Evolutionary conservation across 2,797 vertebrate species (phyloP).

Genomic region (Onychomys arenicola): DNA sequence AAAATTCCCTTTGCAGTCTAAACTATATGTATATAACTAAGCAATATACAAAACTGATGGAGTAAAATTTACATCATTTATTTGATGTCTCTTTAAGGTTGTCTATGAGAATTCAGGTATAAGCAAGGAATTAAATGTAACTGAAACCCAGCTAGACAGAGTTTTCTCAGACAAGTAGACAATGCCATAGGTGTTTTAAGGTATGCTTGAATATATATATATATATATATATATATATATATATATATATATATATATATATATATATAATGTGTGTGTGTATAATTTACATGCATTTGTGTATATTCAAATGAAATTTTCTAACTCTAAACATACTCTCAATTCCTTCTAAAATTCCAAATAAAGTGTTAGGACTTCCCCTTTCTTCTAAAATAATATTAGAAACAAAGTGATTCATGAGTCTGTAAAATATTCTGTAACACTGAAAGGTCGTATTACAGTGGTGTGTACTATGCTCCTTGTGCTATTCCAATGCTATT

Average conservation of each 20-base stretch:
- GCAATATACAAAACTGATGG: neutral
- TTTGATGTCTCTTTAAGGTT: neutral
- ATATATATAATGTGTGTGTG: neutral
- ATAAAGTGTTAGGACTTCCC: neutral
- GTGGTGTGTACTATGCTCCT: rapidly evolving
- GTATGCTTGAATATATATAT: neutral
- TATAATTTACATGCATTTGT: neutral
- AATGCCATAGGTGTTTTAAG: neutral
- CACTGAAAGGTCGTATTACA: neutral
- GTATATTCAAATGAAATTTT: neutral
- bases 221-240: too few relatives aligned
- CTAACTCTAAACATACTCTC: neutral
- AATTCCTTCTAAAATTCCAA: neutral
- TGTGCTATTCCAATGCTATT: neutral
- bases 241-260: neutral
- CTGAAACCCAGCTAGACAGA: neutral
- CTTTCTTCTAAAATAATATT: neutral
- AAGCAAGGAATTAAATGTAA: neutral
- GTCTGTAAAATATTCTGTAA: neutral
- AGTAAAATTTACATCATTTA: neutral
- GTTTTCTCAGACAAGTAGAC: neutral
- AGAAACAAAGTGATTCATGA: neutral
- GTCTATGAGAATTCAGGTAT: neutral
- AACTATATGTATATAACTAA: neutral
- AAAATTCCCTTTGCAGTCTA: neutral